phyloP scores from a whole-genome alignment of 2,113 vertebrate genomes.

The Melanostigma gelatinosum region DNA sequence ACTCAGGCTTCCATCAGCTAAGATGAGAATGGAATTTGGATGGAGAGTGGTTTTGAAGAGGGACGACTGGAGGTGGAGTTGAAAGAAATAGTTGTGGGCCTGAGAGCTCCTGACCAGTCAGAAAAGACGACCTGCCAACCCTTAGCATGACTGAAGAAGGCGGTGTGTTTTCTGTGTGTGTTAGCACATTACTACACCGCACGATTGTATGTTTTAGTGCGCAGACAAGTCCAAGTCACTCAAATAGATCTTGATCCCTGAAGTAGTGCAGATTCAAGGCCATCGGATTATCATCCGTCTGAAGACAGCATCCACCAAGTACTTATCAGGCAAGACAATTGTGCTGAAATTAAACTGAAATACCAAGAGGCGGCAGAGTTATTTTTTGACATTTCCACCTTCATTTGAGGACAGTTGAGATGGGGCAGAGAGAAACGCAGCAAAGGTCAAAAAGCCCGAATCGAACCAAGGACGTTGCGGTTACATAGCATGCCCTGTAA shows the following conservation, averaged over 20 bases:
- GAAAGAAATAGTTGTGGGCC: slow-evolving; percentile 55
- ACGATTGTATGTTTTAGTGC: background rate
- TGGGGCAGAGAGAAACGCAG: background rate
- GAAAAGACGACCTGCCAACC: slow-evolving; percentile 30
- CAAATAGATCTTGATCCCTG: slow-evolving; percentile 18
- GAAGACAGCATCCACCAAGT: background rate
- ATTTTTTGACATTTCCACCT: background rate
- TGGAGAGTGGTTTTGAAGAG: slow-evolving; percentile 55
- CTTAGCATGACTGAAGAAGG: slow-evolving; percentile 5
- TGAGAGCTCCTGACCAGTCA: slow-evolving; percentile 45
- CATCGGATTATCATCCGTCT: slow-evolving; percentile 18
- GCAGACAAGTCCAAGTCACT: slow-evolving; percentile 21
- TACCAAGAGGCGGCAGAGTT: background rate
- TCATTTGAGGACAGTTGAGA: background rate
- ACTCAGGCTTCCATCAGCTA: slow-evolving; percentile 45
- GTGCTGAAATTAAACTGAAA: background rate
- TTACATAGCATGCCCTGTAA: background rate
- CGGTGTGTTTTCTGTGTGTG: slow-evolving; percentile 14
- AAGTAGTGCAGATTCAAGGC: slow-evolving; percentile 23
- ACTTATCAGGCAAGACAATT: slow-evolving; percentile 33
- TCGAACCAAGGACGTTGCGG: background rate
- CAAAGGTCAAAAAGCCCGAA: background rate
- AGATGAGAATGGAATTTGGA: slow-evolving; percentile 61
- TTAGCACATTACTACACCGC: background rate
- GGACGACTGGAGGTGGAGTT: slow-evolving; percentile 53